Percentiles rank a stretch among this genome's conserved stretches.
Evolutionary conservation across 2,888 invertebrate genomes (phyloP).

Genomic region (Pandemis corylana): DNA sequence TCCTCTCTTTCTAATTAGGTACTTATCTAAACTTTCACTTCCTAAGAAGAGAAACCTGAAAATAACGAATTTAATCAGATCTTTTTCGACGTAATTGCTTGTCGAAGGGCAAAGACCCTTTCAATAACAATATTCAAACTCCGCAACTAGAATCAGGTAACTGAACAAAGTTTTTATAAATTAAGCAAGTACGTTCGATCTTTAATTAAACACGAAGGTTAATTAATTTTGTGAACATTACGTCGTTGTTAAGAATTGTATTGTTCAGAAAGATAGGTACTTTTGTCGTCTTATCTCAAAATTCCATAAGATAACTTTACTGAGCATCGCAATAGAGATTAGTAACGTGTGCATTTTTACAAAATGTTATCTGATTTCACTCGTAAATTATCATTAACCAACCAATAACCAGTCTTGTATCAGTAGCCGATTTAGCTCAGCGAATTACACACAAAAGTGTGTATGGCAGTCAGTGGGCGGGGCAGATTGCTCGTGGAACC

Average conservation of each 20-base stretch:
- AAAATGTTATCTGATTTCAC: too few species aligned
- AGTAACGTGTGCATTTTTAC: too few species aligned
- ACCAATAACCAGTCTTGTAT: too few species aligned
- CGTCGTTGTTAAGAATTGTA: background rate
- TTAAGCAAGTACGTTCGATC: background rate
- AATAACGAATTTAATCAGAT: background rate
- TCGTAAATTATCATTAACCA: too few species aligned
- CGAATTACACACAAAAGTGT: too few species aligned
- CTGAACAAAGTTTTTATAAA: slow-evolving; percentile 14
- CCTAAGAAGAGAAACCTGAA: background rate
- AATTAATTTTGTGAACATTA: background rate
- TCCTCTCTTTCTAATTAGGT: background rate
- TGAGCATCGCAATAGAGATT: too few species aligned
- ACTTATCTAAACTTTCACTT: background rate
- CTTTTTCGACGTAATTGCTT: background rate
- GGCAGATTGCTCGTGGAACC: too few species aligned
- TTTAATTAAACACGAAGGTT: slow-evolving; percentile 21
- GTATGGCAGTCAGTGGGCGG: too few species aligned
- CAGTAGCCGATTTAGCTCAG: too few species aligned
- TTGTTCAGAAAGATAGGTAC: background rate
- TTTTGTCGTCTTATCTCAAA: background rate
- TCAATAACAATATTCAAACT: slow-evolving; percentile 11
- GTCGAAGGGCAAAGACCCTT: slow-evolving; percentile 10
- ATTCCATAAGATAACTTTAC: too few species aligned
- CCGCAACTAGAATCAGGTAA: slow-evolving; percentile 1